Conservation (phyloP, 2,113 vertebrate genomes). For the Spheniscus mendiculus region DNA sequence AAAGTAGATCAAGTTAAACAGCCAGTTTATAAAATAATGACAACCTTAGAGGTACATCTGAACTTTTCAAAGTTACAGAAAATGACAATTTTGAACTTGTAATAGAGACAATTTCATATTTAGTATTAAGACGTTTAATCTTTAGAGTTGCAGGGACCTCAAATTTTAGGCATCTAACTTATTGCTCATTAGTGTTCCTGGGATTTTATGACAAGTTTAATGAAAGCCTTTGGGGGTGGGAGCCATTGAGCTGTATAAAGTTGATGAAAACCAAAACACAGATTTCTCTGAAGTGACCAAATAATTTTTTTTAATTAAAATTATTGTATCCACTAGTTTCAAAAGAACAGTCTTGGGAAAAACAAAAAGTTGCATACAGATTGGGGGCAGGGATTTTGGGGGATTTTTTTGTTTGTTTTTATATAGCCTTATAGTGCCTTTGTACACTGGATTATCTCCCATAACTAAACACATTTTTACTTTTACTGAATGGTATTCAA, state of each 20-base stretch:
- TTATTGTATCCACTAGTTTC: background rate
- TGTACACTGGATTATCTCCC: background rate
- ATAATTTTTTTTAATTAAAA: background rate
- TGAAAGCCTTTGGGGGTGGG: background rate
- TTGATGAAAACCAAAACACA: background rate
- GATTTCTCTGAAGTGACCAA: background rate
- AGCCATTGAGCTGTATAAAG: background rate
- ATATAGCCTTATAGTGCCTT: background rate
- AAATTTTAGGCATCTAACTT: background rate
- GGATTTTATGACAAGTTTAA: background rate
- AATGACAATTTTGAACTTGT: background rate
- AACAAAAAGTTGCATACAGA: background rate
- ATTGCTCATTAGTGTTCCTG: background rate
- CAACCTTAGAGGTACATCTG: background rate
- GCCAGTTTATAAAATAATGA: background rate
- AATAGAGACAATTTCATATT: background rate
- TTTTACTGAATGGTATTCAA: background rate
- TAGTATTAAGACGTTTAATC: background rate
- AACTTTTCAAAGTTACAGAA: background rate
- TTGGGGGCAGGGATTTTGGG: background rate
- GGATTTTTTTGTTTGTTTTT: rapidly evolving
- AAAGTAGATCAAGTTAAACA: background rate
- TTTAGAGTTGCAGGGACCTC: background rate
- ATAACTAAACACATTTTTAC: background rate
- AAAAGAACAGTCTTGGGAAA: background rate